phyloP scores from a whole-genome alignment of 2,113 vertebrate species.

The Sminthopsis crassicaudata region DNA sequence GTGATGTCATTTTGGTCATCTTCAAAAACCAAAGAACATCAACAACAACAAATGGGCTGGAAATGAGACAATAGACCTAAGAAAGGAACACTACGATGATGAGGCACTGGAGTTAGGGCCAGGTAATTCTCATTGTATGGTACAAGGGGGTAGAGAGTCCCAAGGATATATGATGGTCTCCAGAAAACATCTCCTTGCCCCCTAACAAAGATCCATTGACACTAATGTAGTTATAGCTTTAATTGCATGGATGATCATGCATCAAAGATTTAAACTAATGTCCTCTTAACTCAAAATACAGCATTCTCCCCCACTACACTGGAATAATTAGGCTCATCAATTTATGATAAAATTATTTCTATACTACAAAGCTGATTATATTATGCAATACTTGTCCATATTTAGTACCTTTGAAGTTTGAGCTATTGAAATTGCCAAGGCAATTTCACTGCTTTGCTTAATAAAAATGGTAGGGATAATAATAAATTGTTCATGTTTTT shows the following conservation, averaged over 20 bases:
- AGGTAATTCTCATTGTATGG: neutral
- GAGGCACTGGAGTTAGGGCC: neutral
- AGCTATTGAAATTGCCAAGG: slow-evolving; percentile 8
- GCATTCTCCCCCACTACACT: neutral
- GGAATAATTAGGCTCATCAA: slow-evolving; percentile 38
- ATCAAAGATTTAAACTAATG: neutral
- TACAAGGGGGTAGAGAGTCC: neutral
- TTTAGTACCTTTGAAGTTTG: neutral
- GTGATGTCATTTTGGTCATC: too few relatives aligned
- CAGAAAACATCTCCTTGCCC: neutral
- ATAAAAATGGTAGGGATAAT: neutral
- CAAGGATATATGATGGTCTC: neutral
- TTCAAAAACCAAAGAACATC: too few relatives aligned
- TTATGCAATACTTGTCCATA: slow-evolving; percentile 22
- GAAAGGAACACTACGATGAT: neutral
- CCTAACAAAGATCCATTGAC: neutral
- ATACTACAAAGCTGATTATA: slow-evolving; percentile 60
- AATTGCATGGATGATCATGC: neutral
- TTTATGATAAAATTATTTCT: slow-evolving; percentile 72
- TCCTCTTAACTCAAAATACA: neutral
- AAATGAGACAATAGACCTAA: neutral
- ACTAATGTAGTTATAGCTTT: neutral
- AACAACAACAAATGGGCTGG: neutral
- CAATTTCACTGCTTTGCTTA: slow-evolving; percentile 33
- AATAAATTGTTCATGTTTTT: neutral